These are phyloP conservation scores for Thymelicus lineola DNA, from an alignment of 2,888 invertebrate genomes.

Conservation along the genomic window DNA sequence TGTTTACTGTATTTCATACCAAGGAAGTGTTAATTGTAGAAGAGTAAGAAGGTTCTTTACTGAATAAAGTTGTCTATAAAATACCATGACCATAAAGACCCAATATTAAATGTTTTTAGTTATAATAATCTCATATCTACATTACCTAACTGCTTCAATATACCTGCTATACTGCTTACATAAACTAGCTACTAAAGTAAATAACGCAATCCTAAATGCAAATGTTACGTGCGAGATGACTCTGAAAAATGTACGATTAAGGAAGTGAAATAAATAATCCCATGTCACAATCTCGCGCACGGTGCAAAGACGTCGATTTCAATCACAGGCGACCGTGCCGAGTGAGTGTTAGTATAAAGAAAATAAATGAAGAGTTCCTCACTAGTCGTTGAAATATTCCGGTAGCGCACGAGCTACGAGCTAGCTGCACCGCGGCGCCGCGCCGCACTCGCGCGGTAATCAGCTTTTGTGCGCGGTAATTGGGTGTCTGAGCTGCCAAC, in stretches of 20 bases:
- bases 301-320: slow-evolving; percentile 55
- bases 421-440: slow-evolving; percentile 47
- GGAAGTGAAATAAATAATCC: not conserved
- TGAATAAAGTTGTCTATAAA: no score
- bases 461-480: slow-evolving; percentile 84
- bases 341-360: slow-evolving; percentile 59
- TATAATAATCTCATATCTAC: no score
- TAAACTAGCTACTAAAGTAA: no score
- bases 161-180: no score
- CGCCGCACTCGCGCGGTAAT: slow-evolving; percentile 76
- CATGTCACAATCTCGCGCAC: slow-evolving; percentile 36
- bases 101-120: no score
- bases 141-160: no score
- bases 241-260: not conserved
- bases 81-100: no score
- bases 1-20: no score
- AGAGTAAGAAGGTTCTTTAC: no score
- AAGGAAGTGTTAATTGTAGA: no score
- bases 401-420: slow-evolving; percentile 52
- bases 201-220: not conserved
- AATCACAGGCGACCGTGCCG: slow-evolving; percentile 60
- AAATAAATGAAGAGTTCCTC: slow-evolving; percentile 75
- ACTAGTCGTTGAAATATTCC: slow-evolving; percentile 75
- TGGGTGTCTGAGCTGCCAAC: slow-evolving; percentile 84
- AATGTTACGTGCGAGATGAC: not conserved